Evolutionary conservation across 1,140 invertebrate genomes (phyloP), one percentile per base, ranked within the genome.

Genomic region (Carposina sasakii): DNA sequence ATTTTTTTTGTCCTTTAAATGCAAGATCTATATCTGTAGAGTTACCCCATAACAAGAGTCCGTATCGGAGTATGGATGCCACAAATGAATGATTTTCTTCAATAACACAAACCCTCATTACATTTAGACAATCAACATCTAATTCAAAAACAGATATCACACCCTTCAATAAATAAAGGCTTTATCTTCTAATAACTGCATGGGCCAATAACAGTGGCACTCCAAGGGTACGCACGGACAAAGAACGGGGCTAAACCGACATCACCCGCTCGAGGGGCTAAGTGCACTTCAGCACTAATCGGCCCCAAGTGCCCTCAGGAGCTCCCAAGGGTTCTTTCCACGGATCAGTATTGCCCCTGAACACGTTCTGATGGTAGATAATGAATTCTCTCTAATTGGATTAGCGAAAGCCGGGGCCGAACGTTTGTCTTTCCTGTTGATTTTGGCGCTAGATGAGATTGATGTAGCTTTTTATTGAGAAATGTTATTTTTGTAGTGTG

Each of bases 331-430:
- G 71, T 74, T 74, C 71, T 76, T 72, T 73, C 63, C 37, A 60
- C 56, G 63, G 65, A 72, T 67, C 67, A 68, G 70, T 70, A 74
- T 68, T 72, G 63, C 57, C n/a, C 3, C 63, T 63, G 64, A 77
- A 75, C 70, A 75, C 64, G 71, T 71, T 61, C 63, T 49, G 33
- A 63, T 69, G 49, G 42, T 44, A 58, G 64, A 70, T 75, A 76
- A 74, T 74, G 69, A 74, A 75, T 77, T 71, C 59, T 26, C 63
- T 51, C 61, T 77, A 77, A 76, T 76, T 74, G 64, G 61, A 70
- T 71, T 71, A 71, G 44, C 59, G 54, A 59, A 59, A 60, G 60
- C n/a, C n/a, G 57, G 54, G 57, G 52, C 52, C 34, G 52, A 51
- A 56, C 54, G 54, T 70, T 66, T 67, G 52, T 57, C 44, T 59